Conservation (phyloP, 2,797 vertebrate genomes). For the Labroides dimidiatus region DNA sequence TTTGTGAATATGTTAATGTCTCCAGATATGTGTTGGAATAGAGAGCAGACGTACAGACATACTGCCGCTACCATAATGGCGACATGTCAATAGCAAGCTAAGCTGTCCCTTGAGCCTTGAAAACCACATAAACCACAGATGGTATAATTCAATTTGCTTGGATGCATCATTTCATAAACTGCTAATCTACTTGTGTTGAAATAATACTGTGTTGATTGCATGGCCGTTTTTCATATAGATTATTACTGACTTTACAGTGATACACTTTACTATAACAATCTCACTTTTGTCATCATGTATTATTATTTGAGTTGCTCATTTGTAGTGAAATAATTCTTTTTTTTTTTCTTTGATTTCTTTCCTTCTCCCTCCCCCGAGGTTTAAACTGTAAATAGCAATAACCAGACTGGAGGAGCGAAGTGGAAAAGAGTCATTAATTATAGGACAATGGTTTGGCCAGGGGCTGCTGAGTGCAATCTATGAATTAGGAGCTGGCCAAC, state of each 20-base stretch:
- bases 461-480: constrained; percentile 69
- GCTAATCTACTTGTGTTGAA: constrained; percentile 56
- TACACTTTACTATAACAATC: constrained; percentile 26
- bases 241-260: neutral
- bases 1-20: constrained; percentile 19
- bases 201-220: constrained; percentile 49
- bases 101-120: constrained; percentile 42
- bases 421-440: constrained; percentile 76
- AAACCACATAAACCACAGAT: constrained; percentile 64
- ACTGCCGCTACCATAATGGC: constrained; percentile 44
- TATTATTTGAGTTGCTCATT: constrained; percentile 6
- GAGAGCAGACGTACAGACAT: constrained; percentile 29
- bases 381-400: constrained; percentile 61
- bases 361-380: constrained; percentile 12
- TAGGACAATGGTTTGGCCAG: constrained; percentile 71
- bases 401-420: constrained; percentile 47
- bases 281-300: constrained; percentile 1
- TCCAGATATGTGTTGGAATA: constrained; percentile 25
- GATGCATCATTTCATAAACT: constrained; percentile 59
- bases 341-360: constrained; percentile 27
- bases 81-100: constrained; percentile 51
- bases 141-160: constrained; percentile 59
- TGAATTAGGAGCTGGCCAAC: constrained; percentile 75
- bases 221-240: constrained; percentile 12
- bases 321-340: neutral